These are phyloP conservation scores for Glaucopsyche alexis DNA, from an alignment of 2,888 invertebrate species.

Conservation along the genomic window DNA sequence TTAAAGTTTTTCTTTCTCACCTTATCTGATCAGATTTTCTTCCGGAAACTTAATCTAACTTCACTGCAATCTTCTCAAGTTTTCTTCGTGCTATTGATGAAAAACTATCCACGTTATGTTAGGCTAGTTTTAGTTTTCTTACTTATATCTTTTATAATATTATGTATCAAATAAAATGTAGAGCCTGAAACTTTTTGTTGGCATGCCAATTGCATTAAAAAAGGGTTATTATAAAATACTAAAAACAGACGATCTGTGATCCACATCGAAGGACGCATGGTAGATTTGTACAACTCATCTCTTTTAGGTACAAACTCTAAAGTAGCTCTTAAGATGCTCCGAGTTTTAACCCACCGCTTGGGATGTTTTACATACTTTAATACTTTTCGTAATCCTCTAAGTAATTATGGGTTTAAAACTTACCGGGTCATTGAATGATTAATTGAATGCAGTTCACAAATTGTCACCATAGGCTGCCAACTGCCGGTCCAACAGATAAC, in stretches of 20 bases:
- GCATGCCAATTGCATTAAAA: too few species aligned
- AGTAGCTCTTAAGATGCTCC: too few species aligned
- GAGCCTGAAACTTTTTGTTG: background rate
- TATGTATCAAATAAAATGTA: background rate
- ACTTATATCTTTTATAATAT: background rate
- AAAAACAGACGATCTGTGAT: too few species aligned
- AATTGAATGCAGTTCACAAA: constrained; percentile 26
- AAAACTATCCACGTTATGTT: background rate
- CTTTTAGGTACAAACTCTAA: too few species aligned
- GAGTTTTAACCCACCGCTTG: too few species aligned
- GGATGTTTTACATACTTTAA: too few species aligned
- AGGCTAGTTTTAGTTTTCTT: background rate
- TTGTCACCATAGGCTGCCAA: constrained; percentile 24
- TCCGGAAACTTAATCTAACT: constrained; percentile 6
- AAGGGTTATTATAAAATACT: too few species aligned
- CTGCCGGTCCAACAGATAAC: constrained; percentile 18
- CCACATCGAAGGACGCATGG: too few species aligned
- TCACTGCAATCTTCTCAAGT: constrained; percentile 1
- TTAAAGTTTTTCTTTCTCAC: background rate
- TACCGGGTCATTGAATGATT: constrained; percentile 10
- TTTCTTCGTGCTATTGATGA: background rate
- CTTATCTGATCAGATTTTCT: constrained; percentile 8
- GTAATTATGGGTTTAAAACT: background rate
- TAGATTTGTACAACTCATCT: too few species aligned
- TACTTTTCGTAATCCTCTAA: too few species aligned